Percentiles rank a stretch among this genome's conserved stretches.
Conservation (phyloP, 2,113 vertebrate genomes). For the Zosterops lateralis region DNA sequence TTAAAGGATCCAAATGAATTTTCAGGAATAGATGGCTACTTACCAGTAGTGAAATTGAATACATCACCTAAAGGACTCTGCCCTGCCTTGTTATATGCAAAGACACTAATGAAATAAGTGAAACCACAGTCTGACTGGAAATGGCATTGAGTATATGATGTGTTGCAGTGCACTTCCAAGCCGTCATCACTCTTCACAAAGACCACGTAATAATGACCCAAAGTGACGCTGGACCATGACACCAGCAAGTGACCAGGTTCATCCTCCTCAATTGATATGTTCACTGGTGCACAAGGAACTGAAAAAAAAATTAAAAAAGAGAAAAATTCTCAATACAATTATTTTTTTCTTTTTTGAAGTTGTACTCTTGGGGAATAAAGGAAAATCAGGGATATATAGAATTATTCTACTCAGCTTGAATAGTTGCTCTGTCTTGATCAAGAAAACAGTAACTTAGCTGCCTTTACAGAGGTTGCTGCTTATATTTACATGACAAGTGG, state of each 20-base stretch:
- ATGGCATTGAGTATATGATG: constrained; percentile 76
- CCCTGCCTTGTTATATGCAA: constrained; percentile 86
- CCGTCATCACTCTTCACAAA: constrained; percentile 91
- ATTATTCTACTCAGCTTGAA: not conserved
- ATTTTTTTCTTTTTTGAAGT: not conserved
- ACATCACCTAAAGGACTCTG: constrained; percentile 80
- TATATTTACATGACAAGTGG: not conserved
- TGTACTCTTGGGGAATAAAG: not conserved
- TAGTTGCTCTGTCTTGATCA: not conserved
- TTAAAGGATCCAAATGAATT: not conserved
- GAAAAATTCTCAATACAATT: not conserved
- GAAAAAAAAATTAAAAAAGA: not conserved
- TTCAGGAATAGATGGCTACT: not conserved
- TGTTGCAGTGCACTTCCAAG: constrained; percentile 85
- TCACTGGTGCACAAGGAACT: constrained; percentile 87
- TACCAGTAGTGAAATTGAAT: constrained; percentile 89
- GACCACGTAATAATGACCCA: constrained; percentile 82
- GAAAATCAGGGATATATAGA: not conserved
- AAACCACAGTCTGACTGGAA: constrained; percentile 87
- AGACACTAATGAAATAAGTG: constrained; percentile 86
- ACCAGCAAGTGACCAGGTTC: constrained; percentile 78
- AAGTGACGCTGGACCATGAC: constrained; percentile 73
- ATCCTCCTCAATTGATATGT: constrained; percentile 76
- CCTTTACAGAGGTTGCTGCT: not conserved
- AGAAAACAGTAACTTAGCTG: not conserved